Evolutionary conservation across 2,888 invertebrate species (phyloP).

Genomic region (Macropis europaea): DNA sequence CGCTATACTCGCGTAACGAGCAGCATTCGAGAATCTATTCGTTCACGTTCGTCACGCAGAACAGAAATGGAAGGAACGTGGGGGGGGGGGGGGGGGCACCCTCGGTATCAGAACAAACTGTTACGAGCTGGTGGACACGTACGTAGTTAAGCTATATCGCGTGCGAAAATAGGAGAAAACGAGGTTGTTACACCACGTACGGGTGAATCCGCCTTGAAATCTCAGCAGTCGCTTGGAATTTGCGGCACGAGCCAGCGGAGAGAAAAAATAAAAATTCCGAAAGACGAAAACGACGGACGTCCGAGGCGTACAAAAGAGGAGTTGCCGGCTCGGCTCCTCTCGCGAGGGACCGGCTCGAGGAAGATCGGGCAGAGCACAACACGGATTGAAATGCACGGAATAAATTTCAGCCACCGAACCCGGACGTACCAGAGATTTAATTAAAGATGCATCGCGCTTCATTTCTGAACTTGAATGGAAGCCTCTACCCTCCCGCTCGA

Average conservation of each 20-base stretch:
- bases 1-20: too few relatives aligned
- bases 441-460: constrained; percentile 71
- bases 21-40: too few relatives aligned
- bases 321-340: neutral
- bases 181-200: constrained; percentile 59
- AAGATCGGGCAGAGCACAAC: constrained; percentile 34
- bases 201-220: constrained; percentile 57
- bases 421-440: constrained; percentile 67
- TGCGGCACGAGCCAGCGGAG: constrained; percentile 34
- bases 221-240: constrained; percentile 46
- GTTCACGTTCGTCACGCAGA: constrained; percentile 2
- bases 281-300: constrained; percentile 30
- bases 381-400: constrained; percentile 65
- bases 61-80: constrained; percentile 21
- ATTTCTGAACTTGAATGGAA: constrained; percentile 65
- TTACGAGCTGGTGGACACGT: constrained; percentile 52
- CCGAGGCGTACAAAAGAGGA: neutral
- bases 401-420: constrained; percentile 62
- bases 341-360: neutral
- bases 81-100: constrained; percentile 7
- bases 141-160: constrained; percentile 37
- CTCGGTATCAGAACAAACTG: constrained; percentile 51
- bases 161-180: constrained; percentile 61
- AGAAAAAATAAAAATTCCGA: constrained; percentile 42
- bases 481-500: constrained; percentile 39